These are phyloP conservation scores for Narcine bancroftii DNA, from an alignment of 2,113 vertebrate genomes.

Conservation along the genomic window DNA sequence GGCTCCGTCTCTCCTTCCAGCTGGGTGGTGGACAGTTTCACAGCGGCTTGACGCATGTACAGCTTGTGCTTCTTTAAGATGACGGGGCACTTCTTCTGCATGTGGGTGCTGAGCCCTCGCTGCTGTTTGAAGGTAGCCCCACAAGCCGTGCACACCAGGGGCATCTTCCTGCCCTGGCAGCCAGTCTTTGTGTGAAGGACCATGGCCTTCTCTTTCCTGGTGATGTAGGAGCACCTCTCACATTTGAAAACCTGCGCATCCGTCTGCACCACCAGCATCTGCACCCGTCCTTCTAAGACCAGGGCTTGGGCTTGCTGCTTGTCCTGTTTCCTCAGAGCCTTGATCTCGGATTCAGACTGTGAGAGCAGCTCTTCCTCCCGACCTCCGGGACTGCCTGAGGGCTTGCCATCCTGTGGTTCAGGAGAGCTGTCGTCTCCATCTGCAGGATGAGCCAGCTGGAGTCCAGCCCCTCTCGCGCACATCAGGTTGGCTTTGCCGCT, in stretches of 20 bases:
- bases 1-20: background rate
- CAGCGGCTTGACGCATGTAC: slow-evolving; percentile 34
- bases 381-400: background rate
- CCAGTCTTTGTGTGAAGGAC: slow-evolving; percentile 60
- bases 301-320: slow-evolving; percentile 76
- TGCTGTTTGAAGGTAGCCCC: slow-evolving; percentile 79
- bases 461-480: background rate
- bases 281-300: slow-evolving; percentile 81
- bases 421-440: background rate
- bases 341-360: slow-evolving; percentile 57
- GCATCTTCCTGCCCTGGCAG: slow-evolving; percentile 59
- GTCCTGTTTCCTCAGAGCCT: slow-evolving; percentile 72
- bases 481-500: too few relatives aligned
- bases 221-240: slow-evolving; percentile 67
- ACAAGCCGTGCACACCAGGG: slow-evolving; percentile 61
- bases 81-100: slow-evolving; percentile 67
- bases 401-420: too few relatives aligned
- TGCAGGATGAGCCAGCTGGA: too few relatives aligned
- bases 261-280: slow-evolving; percentile 78
- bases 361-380: slow-evolving; percentile 20
- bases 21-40: background rate
- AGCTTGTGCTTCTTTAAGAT: slow-evolving; percentile 54
- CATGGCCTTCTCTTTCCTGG: slow-evolving; percentile 64
- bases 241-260: slow-evolving; percentile 62
- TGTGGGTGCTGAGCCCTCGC: slow-evolving; percentile 74